These are phyloP conservation scores for Crematogaster levior DNA, from an alignment of 2,888 invertebrate genomes.

Conservation along the genomic window DNA sequence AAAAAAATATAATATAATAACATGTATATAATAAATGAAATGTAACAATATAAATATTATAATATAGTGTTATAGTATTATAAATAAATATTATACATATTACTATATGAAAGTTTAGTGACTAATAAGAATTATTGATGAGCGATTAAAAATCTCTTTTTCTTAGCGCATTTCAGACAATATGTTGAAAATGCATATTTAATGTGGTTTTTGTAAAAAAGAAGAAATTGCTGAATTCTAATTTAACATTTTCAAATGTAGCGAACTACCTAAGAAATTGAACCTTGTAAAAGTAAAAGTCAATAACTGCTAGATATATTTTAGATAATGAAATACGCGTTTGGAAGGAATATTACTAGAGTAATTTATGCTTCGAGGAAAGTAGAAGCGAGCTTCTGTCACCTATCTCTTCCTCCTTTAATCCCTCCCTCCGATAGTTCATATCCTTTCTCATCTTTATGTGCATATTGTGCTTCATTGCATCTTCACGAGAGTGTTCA, in stretches of 20 bases:
- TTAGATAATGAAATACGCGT: background rate
- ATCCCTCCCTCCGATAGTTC: slow-evolving; percentile 2
- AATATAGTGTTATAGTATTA: too few species aligned
- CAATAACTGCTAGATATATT: background rate
- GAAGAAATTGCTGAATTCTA: background rate
- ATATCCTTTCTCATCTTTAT: slow-evolving; percentile 42
- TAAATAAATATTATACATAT: too few species aligned
- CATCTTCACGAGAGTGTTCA: slow-evolving; percentile 26
- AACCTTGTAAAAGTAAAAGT: background rate
- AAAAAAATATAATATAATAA: too few species aligned
- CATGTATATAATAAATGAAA: background rate
- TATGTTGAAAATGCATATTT: background rate
- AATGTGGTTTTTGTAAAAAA: background rate
- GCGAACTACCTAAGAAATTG: background rate
- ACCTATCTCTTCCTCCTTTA: slow-evolving; percentile 36
- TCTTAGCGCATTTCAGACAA: background rate
- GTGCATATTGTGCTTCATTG: slow-evolving; percentile 42
- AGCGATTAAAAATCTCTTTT: background rate
- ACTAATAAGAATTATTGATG: background rate
- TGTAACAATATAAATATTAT: background rate
- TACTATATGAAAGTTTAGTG: background rate
- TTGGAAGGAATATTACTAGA: slow-evolving; percentile 73
- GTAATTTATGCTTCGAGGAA: slow-evolving; percentile 78
- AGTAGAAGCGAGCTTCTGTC: slow-evolving; percentile 65
- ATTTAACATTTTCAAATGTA: background rate